Evolutionary conservation across 2,113 vertebrate genomes (phyloP), one percentile per base, ranked within the genome.

Genomic region (Pomatostomus ruficeps): DNA sequence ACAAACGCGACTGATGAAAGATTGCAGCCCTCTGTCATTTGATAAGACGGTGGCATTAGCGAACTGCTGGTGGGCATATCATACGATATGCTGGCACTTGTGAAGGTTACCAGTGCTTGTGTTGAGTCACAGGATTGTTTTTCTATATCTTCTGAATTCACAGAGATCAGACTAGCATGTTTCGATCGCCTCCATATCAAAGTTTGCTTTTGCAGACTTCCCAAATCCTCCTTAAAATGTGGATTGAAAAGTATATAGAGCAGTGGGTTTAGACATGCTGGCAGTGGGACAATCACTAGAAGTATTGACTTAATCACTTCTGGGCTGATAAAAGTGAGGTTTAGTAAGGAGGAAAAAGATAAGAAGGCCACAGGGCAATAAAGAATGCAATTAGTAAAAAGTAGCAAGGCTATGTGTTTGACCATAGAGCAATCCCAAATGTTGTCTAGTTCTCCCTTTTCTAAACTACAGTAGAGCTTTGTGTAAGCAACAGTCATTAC

Each of bases 61-160:
- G 97, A 90, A n/a, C 35, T 96, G 72, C 95, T 94, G 76, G 96
- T 84, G 67, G 96, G 94, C 73, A 95, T 91, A 83, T 98, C 96
- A 4, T 97, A 98, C 20, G 97, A 97, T 87, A 98, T 97, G 92
- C 98, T 89, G 78, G 97, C 92, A 52, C 97, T 97, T n/a, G 98
- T 89, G 42, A 98, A 98, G 16, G 97, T 97, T 48, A 99, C 99
- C 95, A 99, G 71, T 26, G 98, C 99, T 96, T 99, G 99, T 7
- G 99, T 99, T 2, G 99, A 99, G 96, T 99, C 98, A 93, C 99
- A 99, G 3, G 99, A 99, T 91, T 98, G 98, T 72, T 99, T 99
- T 96, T 99, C 99, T 2, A 98, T 98, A 45, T 99, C 99, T 43
- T 99, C 99, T 7, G 98, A 99, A 89, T 98, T 98, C 40, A 98